Percentiles rank a stretch among this genome's conserved stretches.
Conservation (phyloP, 1,140 invertebrate species). For the Drosophila sucinea region DNA sequence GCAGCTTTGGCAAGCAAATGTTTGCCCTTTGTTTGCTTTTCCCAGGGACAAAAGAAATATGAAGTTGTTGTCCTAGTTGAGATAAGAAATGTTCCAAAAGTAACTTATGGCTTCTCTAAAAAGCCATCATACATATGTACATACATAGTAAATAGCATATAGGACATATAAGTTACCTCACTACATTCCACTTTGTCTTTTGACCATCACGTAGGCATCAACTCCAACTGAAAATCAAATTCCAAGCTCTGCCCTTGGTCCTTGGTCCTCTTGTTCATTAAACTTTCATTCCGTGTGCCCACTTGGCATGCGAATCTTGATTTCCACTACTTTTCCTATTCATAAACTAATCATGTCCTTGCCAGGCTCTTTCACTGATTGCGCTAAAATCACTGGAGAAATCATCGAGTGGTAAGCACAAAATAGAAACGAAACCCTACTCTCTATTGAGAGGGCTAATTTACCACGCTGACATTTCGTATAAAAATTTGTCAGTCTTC, state of each 20-base stretch:
- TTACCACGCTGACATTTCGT: conserved; percentile 35
- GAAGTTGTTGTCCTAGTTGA: conserved; percentile 35
- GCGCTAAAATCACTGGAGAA: conserved; percentile 76
- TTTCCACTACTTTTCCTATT: conserved; percentile 43
- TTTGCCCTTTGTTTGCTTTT: conserved; percentile 63
- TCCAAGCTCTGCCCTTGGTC: conserved; percentile 30
- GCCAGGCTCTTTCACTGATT: conserved; percentile 66
- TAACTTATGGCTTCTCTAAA: conserved; percentile 30
- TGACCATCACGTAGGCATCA: conserved; percentile 62
- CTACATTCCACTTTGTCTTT: conserved; percentile 52
- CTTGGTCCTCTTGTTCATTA: conserved; percentile 52
- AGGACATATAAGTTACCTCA: conserved; percentile 41
- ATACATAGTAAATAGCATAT: conserved; percentile 27
- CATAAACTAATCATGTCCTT: conserved; percentile 69
- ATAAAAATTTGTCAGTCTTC: conserved; percentile 17
- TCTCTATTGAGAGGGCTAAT: conserved; percentile 1
- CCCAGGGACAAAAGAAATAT: conserved; percentile 54
- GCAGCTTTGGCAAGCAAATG: not conserved
- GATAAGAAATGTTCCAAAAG: conserved; percentile 52
- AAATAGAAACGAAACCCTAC: conserved; percentile 1
- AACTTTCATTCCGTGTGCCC: conserved; percentile 56
- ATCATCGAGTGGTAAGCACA: conserved; percentile 54
- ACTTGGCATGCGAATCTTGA: conserved; percentile 36
- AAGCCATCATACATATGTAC: not conserved
- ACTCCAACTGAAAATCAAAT: conserved; percentile 4